phyloP scores from a whole-genome alignment of 2,888 invertebrate species.

The Pachycephus smyrnensis region DNA sequence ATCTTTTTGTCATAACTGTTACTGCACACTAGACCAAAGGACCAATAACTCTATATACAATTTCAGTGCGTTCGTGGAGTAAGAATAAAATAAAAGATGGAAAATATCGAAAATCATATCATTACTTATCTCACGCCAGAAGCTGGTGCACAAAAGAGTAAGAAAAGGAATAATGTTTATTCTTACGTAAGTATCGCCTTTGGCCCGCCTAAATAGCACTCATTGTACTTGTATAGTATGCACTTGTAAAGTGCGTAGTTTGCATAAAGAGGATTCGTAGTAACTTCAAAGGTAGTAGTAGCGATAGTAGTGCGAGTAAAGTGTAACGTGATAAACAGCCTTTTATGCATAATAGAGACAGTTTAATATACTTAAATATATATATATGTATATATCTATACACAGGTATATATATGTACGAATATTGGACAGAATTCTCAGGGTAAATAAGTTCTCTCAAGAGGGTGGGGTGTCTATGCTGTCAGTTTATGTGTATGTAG shows the following conservation, averaged over 20 bases:
- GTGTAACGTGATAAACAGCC: constrained; percentile 29
- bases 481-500: neutral
- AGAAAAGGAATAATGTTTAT: neutral
- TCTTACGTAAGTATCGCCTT: neutral
- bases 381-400: no score
- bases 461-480: neutral
- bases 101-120: neutral
- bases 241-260: constrained; percentile 29
- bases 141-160: neutral
- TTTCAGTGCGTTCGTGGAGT: neutral
- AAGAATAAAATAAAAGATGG: neutral
- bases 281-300: constrained; percentile 12
- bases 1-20: neutral
- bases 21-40: neutral
- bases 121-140: neutral
- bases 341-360: constrained; percentile 25
- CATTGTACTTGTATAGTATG: constrained; percentile 16
- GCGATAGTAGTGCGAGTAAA: constrained; percentile 1
- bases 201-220: neutral
- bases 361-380: neutral
- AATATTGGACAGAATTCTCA: neutral
- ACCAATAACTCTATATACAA: neutral
- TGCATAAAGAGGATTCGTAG: constrained; percentile 36
- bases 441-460: neutral
- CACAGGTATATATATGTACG: neutral